Base-by-base conservation (phyloP, 2,113 vertebrate species). In the Anoplopoma fimbria region DNA sequence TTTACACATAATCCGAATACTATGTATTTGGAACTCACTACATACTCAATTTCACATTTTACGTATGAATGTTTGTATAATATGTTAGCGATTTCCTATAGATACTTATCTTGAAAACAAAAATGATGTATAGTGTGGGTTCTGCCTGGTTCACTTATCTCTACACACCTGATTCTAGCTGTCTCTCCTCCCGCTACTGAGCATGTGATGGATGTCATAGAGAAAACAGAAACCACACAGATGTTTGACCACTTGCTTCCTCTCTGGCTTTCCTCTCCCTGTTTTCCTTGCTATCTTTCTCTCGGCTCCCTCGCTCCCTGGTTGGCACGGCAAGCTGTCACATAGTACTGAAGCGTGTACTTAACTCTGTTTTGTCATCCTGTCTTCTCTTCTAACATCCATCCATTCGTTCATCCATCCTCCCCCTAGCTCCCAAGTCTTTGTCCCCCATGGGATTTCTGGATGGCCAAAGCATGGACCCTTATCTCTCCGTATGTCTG, bases 331-430 rank as follows among this genome's bases (percentile, higher is more conserved):
- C 23, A 23, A 89, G 85, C 92, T 93, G 92, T 93, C 90, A 93
- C 89, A 81, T 72, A 45, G 82, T 87, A 87, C 92, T 91, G 85
- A 87, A 92, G 91, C 85, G 68, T 91, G 84, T 92, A 90, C 83
- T 90, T 91, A 87, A 90, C 90, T 91, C 87, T 90, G 92, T 91
- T 92, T 91, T 91, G 91, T 93, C 91, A 90, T 94, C 87, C 87
- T 87, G 89, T 89, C 91, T 85, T 92, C 84, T 89, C 85, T 77
- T 86, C 79, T 68, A 33, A 73, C 77, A 88, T 87, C 87, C 81
- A 85, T 88, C 86, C 72, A 51, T 84, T 81, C 63, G 62, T 72
- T 42, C 61, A 40, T 77, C 68, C 55, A 1, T 29, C 27, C 81
- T 69, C 40, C 71, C 71, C 34, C 45, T 34, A 62, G 67, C 77